Base-by-base conservation (phyloP, 2,113 vertebrate genomes). In the Malaclemys terrapin region DNA sequence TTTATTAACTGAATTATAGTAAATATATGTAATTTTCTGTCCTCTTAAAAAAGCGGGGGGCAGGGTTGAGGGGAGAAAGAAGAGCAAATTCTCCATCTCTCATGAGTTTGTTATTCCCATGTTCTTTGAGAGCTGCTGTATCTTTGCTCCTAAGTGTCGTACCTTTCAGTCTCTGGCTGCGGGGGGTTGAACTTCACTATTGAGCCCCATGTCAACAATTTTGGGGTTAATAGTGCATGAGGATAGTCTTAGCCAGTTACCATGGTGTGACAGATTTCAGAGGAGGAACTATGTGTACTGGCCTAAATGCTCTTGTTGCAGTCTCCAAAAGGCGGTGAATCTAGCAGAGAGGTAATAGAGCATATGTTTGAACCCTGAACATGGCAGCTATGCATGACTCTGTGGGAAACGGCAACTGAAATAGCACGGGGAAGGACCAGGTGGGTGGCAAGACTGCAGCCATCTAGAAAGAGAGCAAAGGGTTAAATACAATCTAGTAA, bases 91-190 rank as follows among this genome's bases (percentile, higher is more conserved):
- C 1, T 78, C 57, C 31, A 8, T 12, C 49, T 31, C 47, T 76
- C 10, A 3, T 7, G 65, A 75, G 3, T 6, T 20, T 69, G 35
- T 69, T 69, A 52, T 56, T 47, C n/a, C 29, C 4, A 24, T 9
- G 22, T 50, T 38, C 45, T 82, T 25, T 83, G 56, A 54, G 35
- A 5, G 65, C 19, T 24, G 29, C 1, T 2, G 0, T 49, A 9
- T 38, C 11, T 59, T 4, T 82, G 17, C 17, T 88, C 42, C 8
- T 1, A 29, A 1, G 45, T 80, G 42, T 50, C 0, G 1, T 69
- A 12, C 42, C 31, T 56, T 6, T 27, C 13, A 0, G 0, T 78
- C 91, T 87, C 35, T 80, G 62, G 8, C 2, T 84, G 87, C 0
- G 2, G 47, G 49, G 83, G 12, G 29, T 38, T 45, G 82, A 50